These are phyloP conservation scores for Drosophila murphyi DNA, from an alignment of 1,140 invertebrate species.

Conservation along the genomic window DNA sequence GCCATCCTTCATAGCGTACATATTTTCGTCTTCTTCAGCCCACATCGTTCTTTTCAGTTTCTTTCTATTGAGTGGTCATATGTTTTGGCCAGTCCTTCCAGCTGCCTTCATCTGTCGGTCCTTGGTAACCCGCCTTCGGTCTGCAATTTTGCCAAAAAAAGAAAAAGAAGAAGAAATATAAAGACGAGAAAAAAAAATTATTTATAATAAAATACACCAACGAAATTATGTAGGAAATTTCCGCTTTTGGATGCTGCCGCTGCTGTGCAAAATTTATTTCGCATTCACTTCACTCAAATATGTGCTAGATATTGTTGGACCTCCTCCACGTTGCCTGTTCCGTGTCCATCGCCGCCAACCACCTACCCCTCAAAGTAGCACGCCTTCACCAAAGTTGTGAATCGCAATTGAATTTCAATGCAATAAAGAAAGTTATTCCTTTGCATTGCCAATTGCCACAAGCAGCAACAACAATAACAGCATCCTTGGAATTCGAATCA, in stretches of 20 bases:
- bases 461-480: slow-evolving; percentile 4
- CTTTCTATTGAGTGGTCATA: slow-evolving; percentile 40
- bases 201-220: slow-evolving; percentile 77
- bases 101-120: slow-evolving; percentile 45
- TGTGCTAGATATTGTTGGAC: slow-evolving; percentile 33
- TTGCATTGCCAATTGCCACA: slow-evolving; percentile 49
- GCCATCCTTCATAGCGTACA: slow-evolving; percentile 18
- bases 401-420: slow-evolving; percentile 78
- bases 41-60: not conserved
- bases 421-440: slow-evolving; percentile 73
- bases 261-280: slow-evolving; percentile 46
- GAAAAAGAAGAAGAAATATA: not conserved
- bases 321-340: slow-evolving; percentile 5
- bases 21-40: slow-evolving; percentile 8
- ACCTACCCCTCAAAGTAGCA: not conserved
- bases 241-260: slow-evolving; percentile 43
- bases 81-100: slow-evolving; percentile 41
- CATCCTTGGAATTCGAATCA: slow-evolving; percentile 49
- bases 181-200: slow-evolving; percentile 34
- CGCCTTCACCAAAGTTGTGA: slow-evolving; percentile 19
- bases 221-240: slow-evolving; percentile 76
- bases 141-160: slow-evolving; percentile 16
- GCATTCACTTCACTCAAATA: slow-evolving; percentile 37
- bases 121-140: slow-evolving; percentile 18
- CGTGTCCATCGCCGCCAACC: not conserved